Evolutionary conservation across 2,888 invertebrate genomes (phyloP).

Genomic region (Sialis fuliginosa): DNA sequence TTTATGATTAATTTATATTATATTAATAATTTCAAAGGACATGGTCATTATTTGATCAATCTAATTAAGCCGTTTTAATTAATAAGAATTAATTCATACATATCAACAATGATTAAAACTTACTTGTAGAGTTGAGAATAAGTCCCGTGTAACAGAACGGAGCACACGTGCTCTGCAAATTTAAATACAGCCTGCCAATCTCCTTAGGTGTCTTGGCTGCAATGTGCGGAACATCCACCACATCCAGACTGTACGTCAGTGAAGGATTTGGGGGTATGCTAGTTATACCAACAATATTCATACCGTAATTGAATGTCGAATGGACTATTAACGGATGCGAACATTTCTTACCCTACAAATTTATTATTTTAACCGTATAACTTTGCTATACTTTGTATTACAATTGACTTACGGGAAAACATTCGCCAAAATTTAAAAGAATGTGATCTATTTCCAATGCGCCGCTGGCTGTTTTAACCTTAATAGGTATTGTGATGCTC

Average conservation of each 20-base stretch:
- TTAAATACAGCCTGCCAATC: slow-evolving; percentile 47
- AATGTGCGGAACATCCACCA: slow-evolving; percentile 25
- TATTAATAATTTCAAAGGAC: no score
- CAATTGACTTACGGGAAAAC: slow-evolving; percentile 55
- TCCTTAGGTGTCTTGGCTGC: slow-evolving; percentile 30
- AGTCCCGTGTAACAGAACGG: slow-evolving; percentile 65
- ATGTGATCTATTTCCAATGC: slow-evolving; percentile 49
- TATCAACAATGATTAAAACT: no score
- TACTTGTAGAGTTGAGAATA: slow-evolving; percentile 43
- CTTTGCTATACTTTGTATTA: no score
- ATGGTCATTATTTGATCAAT: no score
- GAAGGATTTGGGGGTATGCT: slow-evolving; percentile 43
- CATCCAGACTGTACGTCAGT: slow-evolving; percentile 31
- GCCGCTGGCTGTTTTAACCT: slow-evolving; percentile 58
- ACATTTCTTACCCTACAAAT: slow-evolving; percentile 52
- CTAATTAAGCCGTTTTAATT: no score
- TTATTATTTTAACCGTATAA: no score
- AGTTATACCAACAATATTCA: slow-evolving; percentile 54
- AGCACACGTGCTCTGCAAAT: slow-evolving; percentile 52
- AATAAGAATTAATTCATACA: background rate
- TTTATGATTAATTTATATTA: background rate
- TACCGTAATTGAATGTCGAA: slow-evolving; percentile 61
- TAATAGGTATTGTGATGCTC: slow-evolving; percentile 49
- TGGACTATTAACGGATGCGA: slow-evolving; percentile 59
- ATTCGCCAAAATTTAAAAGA: slow-evolving; percentile 51